phyloP scores from a whole-genome alignment of 2,888 invertebrate genomes.

The Eupithecia dodoneata region DNA sequence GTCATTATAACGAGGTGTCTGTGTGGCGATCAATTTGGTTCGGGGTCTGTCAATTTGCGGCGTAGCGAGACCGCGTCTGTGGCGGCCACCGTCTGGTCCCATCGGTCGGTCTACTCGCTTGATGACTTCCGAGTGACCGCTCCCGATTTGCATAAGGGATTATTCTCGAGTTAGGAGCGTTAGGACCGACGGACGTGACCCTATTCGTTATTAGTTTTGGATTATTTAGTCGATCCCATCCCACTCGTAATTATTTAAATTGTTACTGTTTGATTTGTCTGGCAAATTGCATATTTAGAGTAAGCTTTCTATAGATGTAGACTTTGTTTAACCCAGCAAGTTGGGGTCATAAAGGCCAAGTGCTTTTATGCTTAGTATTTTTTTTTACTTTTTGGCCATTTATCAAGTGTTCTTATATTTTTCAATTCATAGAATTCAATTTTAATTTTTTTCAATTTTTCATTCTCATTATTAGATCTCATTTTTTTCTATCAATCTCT shows the following conservation, averaged over 20 bases:
- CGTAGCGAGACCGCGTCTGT: slow-evolving; percentile 28
- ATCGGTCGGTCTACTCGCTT: slow-evolving; percentile 50
- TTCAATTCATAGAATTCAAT: no score
- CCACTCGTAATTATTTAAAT: slow-evolving; percentile 66
- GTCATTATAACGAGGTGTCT: slow-evolving; percentile 66
- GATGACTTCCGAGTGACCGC: slow-evolving; percentile 83
- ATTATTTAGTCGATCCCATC: slow-evolving; percentile 72
- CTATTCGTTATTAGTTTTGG: slow-evolving; percentile 79
- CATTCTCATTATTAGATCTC: no score
- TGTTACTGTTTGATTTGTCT: slow-evolving; percentile 60
- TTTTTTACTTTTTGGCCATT: no score
- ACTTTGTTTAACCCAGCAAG: neutral
- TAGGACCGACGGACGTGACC: slow-evolving; percentile 53
- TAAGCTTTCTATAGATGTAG: neutral
- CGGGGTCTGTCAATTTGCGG: slow-evolving; percentile 76
- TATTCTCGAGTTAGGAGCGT: slow-evolving; percentile 75
- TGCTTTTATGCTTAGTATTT: neutral
- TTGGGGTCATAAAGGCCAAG: neutral
- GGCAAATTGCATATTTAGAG: slow-evolving; percentile 49
- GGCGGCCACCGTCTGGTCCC: slow-evolving; percentile 40
- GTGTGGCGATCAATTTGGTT: slow-evolving; percentile 74
- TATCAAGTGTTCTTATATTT: no score
- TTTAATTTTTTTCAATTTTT: no score
- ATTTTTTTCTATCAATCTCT: no score
- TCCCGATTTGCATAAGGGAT: slow-evolving; percentile 82